Conservation (phyloP, 2,888 invertebrate genomes). For the Phortica magna region DNA sequence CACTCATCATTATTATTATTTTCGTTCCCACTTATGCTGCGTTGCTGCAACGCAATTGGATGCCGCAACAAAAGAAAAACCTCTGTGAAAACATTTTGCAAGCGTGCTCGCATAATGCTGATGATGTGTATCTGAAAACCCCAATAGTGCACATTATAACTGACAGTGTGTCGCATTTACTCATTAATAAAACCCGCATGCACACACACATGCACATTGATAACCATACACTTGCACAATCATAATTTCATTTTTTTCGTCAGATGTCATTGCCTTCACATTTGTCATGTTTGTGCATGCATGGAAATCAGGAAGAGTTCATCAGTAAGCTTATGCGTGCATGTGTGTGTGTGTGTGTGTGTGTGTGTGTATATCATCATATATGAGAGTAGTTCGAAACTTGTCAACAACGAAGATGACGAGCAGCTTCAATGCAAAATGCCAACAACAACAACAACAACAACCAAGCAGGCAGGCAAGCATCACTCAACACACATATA, state of each 20-base stretch:
- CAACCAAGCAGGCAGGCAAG: not conserved
- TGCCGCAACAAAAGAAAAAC: no score
- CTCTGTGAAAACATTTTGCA: not conserved
- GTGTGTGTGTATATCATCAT: not conserved
- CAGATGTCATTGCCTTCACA: slow-evolving; percentile 30
- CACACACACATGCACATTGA: not conserved
- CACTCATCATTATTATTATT: no score
- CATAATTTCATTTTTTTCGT: slow-evolving; percentile 24
- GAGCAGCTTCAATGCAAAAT: not conserved
- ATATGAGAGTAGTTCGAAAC: not conserved
- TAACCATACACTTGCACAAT: not conserved
- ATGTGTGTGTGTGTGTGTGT: slow-evolving; percentile 10
- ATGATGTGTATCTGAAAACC: slow-evolving; percentile 5
- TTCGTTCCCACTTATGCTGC: no score
- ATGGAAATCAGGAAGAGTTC: no score
- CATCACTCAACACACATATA: not conserved
- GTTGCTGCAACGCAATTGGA: no score
- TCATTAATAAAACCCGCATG: slow-evolving; percentile 26
- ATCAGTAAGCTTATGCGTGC: not conserved
- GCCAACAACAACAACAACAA: not conserved
- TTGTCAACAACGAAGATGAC: not conserved
- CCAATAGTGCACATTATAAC: slow-evolving; percentile 24
- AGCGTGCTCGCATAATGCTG: not conserved
- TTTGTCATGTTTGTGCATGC: not conserved
- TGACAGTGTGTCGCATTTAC: not conserved